These are phyloP conservation scores for Luscinia megarhynchos DNA, from an alignment of 2,797 vertebrate species.

Conservation along the genomic window DNA sequence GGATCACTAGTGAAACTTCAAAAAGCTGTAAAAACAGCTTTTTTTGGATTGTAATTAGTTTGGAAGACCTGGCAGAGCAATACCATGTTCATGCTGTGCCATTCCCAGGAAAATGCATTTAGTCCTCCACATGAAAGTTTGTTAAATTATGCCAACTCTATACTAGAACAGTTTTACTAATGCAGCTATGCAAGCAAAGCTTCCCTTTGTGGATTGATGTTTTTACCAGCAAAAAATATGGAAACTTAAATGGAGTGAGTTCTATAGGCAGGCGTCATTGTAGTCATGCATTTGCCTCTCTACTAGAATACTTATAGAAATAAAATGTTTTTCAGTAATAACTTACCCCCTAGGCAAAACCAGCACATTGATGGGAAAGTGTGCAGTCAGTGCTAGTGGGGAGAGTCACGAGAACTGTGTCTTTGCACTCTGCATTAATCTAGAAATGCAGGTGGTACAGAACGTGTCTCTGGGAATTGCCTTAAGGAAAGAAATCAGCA, in stretches of 20 bases:
- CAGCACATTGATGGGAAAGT: not conserved
- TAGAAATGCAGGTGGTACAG: not conserved
- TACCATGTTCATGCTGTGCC: not conserved
- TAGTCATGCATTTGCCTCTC: not conserved
- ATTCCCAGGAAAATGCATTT: not conserved
- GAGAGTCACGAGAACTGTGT: accelerated
- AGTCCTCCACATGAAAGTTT: not conserved
- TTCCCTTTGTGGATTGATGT: not conserved
- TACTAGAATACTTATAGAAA: not conserved
- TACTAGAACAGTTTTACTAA: not conserved
- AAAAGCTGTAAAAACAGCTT: not conserved
- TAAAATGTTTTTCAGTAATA: not conserved
- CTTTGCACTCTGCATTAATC: not conserved
- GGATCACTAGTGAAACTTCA: not conserved
- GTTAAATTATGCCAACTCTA: not conserved
- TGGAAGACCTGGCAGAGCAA: not conserved
- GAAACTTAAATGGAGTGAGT: not conserved
- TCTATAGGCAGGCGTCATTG: not conserved
- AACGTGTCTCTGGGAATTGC: not conserved
- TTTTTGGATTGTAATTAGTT: not conserved
- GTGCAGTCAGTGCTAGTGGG: not conserved
- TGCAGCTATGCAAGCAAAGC: not conserved
- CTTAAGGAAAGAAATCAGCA: not conserved
- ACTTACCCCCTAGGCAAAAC: not conserved
- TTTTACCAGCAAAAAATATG: not conserved